A percentile compares a stretch with the other conserved stretches of the same genome.
These are phyloP conservation scores for Parapristionchus giblindavisi DNA, from an alignment of 2,888 invertebrate species.

Conservation along the genomic window DNA sequence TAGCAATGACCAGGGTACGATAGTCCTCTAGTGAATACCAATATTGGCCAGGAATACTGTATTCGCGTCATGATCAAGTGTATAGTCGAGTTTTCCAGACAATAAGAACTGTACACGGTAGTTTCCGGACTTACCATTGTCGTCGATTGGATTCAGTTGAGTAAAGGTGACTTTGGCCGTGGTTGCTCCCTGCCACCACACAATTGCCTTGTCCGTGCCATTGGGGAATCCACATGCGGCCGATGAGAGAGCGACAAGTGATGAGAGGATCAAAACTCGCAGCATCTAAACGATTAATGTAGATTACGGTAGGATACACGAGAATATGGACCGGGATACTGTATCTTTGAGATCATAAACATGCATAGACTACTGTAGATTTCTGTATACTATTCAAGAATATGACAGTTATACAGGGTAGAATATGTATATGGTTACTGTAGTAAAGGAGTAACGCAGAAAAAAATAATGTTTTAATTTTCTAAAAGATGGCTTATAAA, in stretches of 20 bases:
- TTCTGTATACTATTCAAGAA: too few relatives aligned
- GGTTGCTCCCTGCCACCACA: conserved; percentile 19
- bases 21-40: neutral
- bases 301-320: neutral
- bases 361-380: neutral
- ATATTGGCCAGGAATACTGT: too few relatives aligned
- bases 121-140: neutral
- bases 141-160: neutral
- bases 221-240: conserved; percentile 16
- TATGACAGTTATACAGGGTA: too few relatives aligned
- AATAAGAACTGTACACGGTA: too few relatives aligned
- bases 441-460: neutral
- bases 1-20: too few relatives aligned
- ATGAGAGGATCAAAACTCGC: neutral
- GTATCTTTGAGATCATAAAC: neutral
- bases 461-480: neutral
- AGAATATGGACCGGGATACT: neutral
- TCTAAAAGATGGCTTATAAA: conserved; percentile 12
- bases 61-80: too few relatives aligned
- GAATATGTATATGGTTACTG: too few relatives aligned
- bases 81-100: too few relatives aligned
- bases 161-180: conserved; percentile 5
- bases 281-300: conserved; percentile 1
- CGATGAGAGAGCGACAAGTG: conserved; percentile 10
- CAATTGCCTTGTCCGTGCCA: neutral